A percentile compares a stretch with the other conserved stretches of the same genome.
phyloP scores from a whole-genome alignment of 2,113 vertebrate species.

The Arenaria interpres region DNA sequence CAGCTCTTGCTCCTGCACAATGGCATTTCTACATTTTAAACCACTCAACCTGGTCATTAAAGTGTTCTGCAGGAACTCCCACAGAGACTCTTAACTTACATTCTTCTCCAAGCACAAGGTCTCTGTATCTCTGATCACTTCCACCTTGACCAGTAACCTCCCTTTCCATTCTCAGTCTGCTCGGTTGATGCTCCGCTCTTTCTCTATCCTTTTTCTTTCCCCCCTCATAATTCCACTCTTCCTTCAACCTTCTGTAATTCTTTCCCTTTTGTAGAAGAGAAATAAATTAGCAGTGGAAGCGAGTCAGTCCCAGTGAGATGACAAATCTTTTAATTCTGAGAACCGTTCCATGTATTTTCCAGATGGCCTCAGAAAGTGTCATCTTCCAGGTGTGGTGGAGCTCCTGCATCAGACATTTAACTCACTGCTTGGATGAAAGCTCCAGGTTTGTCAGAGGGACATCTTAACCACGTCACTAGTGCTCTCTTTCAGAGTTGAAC shows the following conservation, averaged over 20 bases:
- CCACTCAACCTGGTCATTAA: background rate
- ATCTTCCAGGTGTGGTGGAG: background rate
- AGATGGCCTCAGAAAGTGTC: background rate
- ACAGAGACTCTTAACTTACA: accelerated
- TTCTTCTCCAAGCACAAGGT: background rate
- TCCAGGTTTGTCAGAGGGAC: background rate
- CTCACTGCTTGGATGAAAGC: background rate
- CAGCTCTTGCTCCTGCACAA: background rate
- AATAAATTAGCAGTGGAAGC: background rate
- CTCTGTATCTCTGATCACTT: background rate
- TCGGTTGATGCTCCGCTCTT: background rate
- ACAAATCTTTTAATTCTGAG: background rate
- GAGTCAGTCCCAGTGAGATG: background rate
- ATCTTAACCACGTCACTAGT: background rate
- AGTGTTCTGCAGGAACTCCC: background rate
- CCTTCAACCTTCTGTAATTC: background rate
- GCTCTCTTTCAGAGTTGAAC: background rate
- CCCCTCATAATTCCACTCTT: background rate
- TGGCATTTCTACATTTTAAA: background rate
- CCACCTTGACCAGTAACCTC: background rate
- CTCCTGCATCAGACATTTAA: background rate
- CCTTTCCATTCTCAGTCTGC: background rate
- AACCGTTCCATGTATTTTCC: background rate
- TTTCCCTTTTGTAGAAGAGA: background rate
- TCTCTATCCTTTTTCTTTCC: background rate